phyloP scores from a whole-genome alignment of 2,797 vertebrate genomes.

The Microcaecilia unicolor region DNA sequence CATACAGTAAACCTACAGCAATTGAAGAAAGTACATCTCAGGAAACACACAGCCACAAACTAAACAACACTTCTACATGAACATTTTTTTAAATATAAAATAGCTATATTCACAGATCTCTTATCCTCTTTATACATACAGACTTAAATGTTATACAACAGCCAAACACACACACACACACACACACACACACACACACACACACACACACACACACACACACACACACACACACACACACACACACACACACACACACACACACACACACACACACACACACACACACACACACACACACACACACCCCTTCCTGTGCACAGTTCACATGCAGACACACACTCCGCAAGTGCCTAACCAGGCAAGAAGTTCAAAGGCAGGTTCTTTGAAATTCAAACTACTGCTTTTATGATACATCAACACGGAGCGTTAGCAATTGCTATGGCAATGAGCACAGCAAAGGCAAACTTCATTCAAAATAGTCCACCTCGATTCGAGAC shows the following conservation, averaged over 20 bases:
- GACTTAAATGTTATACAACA: no score
- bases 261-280: no score
- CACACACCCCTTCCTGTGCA: no score
- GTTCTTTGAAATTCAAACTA: conserved; percentile 53
- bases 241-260: no score
- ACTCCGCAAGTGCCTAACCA: conserved; percentile 40
- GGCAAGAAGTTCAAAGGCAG: conserved; percentile 57
- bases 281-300: no score
- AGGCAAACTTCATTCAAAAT: conserved; percentile 41
- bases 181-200: no score
- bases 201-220: no score
- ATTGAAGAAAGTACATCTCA: not conserved
- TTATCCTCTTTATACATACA: no score
- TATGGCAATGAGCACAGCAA: conserved; percentile 49
- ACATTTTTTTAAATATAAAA: no score
- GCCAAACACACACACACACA: no score
- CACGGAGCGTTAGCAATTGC: conserved; percentile 41
- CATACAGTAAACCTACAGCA: not conserved
- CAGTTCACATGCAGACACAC: conserved; percentile 17
- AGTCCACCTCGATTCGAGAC: conserved; percentile 46
- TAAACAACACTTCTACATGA: no score
- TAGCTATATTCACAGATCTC: no score
- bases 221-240: conserved; percentile 18
- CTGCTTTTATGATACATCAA: conserved; percentile 50
- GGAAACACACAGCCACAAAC: not conserved